These are phyloP conservation scores for Platycheirus albimanus DNA, from an alignment of 2,888 invertebrate species.

Conservation along the genomic window DNA sequence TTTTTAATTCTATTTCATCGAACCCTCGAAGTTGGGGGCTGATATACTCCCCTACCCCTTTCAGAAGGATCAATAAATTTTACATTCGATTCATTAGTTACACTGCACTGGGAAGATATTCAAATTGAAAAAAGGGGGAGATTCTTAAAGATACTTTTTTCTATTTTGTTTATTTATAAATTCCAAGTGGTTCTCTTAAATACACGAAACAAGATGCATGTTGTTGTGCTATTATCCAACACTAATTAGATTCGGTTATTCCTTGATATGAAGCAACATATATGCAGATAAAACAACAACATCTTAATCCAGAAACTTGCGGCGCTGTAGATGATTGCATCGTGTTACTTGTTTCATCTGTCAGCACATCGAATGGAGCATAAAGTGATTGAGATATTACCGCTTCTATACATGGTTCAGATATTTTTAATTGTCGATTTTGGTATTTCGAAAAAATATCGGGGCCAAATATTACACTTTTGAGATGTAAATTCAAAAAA, in stretches of 20 bases:
- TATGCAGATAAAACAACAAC: neutral
- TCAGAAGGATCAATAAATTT: slow-evolving; percentile 71
- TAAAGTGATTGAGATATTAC: slow-evolving; percentile 73
- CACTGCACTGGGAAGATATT: slow-evolving; percentile 11
- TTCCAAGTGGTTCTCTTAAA: slow-evolving; percentile 66
- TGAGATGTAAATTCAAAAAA: slow-evolving; percentile 6
- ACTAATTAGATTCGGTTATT: slow-evolving; percentile 71
- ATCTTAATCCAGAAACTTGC: slow-evolving; percentile 5
- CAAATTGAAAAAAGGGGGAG: slow-evolving; percentile 17
- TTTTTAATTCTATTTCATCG: slow-evolving; percentile 24
- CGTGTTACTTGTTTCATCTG: slow-evolving; percentile 70
- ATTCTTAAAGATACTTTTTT: slow-evolving; percentile 7
- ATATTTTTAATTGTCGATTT: slow-evolving; percentile 68
- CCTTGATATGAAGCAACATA: slow-evolving; percentile 64
- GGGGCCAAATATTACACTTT: slow-evolving; percentile 21
- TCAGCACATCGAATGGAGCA: slow-evolving; percentile 72
- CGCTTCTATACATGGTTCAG: slow-evolving; percentile 52
- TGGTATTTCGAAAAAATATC: slow-evolving; percentile 16
- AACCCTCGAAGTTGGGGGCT: neutral
- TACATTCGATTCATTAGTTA: slow-evolving; percentile 59
- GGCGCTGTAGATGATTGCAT: slow-evolving; percentile 22
- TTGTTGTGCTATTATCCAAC: slow-evolving; percentile 62
- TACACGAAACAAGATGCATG: slow-evolving; percentile 49
- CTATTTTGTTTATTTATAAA: slow-evolving; percentile 65
- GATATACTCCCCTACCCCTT: slow-evolving; percentile 6